These are phyloP conservation scores for Argyrosomus japonicus DNA, from an alignment of 2,113 vertebrate genomes.

Conservation along the genomic window DNA sequence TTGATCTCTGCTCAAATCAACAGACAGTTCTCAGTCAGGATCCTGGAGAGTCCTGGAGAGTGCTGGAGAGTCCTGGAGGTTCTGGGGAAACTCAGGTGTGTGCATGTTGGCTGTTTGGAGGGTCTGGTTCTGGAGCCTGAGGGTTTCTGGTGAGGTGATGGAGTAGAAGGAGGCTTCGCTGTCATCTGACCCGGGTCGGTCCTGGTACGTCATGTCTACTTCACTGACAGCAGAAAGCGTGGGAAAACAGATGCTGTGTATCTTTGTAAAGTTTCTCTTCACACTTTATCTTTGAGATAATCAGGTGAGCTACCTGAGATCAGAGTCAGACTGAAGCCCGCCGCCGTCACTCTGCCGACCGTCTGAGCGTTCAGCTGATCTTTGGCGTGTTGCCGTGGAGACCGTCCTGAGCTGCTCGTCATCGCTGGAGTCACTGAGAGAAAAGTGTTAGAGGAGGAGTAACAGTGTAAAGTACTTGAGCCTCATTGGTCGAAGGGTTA, in stretches of 20 bases:
- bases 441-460: background rate
- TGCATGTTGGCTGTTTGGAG: constrained; percentile 5
- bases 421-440: constrained; percentile 88
- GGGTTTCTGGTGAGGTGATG: accelerated
- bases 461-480: no score
- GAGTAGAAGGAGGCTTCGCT: constrained; percentile 10
- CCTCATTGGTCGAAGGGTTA: no score
- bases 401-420: constrained; percentile 76
- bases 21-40: background rate
- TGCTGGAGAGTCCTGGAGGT: background rate
- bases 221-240: constrained; percentile 49
- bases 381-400: background rate
- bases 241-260: constrained; percentile 24
- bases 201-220: constrained; percentile 43
- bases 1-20: background rate
- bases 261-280: no score
- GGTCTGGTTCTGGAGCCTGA: background rate
- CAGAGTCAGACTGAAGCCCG: constrained; percentile 3
- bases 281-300: background rate
- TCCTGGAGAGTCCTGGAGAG: background rate
- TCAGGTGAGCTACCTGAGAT: constrained; percentile 44
- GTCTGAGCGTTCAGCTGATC: accelerated
- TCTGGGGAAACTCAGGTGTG: background rate
- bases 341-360: background rate
- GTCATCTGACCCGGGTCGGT: background rate